These are phyloP conservation scores for Panurus biarmicus DNA, from an alignment of 2,113 vertebrate genomes.

Conservation along the genomic window DNA sequence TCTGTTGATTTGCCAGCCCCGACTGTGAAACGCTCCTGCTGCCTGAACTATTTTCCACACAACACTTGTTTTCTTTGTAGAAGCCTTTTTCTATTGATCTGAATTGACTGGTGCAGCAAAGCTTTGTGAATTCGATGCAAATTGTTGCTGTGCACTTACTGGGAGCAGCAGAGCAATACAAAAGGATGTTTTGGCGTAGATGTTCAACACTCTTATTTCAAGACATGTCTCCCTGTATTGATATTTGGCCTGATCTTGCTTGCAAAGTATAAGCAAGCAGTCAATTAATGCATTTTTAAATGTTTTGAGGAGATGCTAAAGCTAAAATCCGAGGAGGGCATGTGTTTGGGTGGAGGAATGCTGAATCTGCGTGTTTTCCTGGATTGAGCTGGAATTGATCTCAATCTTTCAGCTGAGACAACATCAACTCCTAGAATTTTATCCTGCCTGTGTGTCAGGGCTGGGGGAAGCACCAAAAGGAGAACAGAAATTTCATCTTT, in stretches of 20 bases:
- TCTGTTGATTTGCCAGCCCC: neutral
- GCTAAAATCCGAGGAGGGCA: neutral
- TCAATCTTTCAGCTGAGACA: neutral
- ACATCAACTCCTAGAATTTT: neutral
- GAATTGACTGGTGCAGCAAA: conserved; percentile 46
- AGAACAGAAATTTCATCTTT: neutral
- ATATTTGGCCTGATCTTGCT: conserved; percentile 16
- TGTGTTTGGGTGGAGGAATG: neutral
- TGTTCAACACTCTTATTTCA: neutral
- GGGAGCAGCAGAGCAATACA: conserved; percentile 23
- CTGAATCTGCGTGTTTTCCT: neutral
- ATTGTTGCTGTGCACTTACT: neutral
- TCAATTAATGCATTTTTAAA: conserved; percentile 41
- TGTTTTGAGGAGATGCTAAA: conserved; percentile 3
- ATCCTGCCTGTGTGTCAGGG: neutral
- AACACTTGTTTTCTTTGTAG: conserved; percentile 55
- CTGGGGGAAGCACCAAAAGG: neutral
- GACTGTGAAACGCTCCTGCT: neutral
- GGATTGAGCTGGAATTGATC: conserved; percentile 8
- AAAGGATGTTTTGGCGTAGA: neutral
- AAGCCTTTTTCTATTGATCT: conserved; percentile 51
- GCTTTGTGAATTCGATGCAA: conserved; percentile 15
- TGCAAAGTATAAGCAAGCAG: conserved; percentile 8
- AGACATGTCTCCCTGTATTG: conserved; percentile 22
- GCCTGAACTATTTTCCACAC: conserved; percentile 34